These are phyloP conservation scores for Unio delphinus DNA, from an alignment of 2,888 invertebrate species.

Conservation along the genomic window DNA sequence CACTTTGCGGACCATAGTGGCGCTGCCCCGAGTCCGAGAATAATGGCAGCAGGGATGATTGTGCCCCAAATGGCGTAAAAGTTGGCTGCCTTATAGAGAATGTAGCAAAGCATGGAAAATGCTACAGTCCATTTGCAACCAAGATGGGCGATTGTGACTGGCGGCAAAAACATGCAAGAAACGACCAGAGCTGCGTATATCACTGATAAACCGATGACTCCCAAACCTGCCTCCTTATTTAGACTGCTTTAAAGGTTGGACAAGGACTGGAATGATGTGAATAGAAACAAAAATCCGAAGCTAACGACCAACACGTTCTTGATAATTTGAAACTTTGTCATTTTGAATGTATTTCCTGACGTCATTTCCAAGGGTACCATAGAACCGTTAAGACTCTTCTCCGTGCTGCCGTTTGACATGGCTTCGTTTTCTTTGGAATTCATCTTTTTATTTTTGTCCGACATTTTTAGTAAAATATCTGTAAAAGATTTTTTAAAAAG, in stretches of 20 bases:
- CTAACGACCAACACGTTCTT: constrained; percentile 76
- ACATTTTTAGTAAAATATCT: too few relatives aligned
- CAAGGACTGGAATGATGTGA: constrained; percentile 96
- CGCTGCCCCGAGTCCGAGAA: constrained; percentile 94
- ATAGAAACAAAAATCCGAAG: constrained; percentile 92
- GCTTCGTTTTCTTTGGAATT: too few relatives aligned
- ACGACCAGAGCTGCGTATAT: too few relatives aligned
- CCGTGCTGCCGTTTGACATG: too few relatives aligned
- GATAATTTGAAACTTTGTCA: constrained; percentile 77
- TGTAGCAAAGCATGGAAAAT: constrained; percentile 92
- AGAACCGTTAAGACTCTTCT: too few relatives aligned
- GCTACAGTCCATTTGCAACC: constrained; percentile 94
- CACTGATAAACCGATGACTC: too few relatives aligned
- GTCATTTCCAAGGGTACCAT: too few relatives aligned
- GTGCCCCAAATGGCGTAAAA: constrained; percentile 91
- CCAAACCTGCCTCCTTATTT: constrained; percentile 78
- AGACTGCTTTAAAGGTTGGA: constrained; percentile 93
- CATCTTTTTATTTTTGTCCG: too few relatives aligned
- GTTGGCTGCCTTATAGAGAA: constrained; percentile 94
- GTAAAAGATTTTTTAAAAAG: too few relatives aligned
- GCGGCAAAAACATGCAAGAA: too few relatives aligned
- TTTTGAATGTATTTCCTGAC: constrained; percentile 8
- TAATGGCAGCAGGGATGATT: constrained; percentile 82
- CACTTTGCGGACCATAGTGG: constrained; percentile 99
- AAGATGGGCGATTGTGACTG: too few relatives aligned